Percentiles rank a stretch among this genome's conserved stretches.
These are phyloP conservation scores for Chlamydotis undulata DNA, from an alignment of 2,113 vertebrate genomes.

Conservation along the genomic window DNA sequence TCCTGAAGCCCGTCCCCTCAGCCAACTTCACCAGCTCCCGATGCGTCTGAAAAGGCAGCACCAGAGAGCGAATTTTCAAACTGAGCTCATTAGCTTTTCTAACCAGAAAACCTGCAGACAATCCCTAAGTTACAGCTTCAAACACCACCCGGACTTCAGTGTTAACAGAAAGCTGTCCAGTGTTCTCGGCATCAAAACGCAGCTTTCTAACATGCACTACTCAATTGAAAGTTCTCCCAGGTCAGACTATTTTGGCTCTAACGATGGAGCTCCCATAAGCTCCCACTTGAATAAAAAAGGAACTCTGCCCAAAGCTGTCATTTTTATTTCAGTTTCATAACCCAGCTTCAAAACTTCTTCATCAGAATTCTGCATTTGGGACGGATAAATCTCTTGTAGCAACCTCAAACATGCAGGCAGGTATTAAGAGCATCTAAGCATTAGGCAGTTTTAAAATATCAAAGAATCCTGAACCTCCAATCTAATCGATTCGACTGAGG, in stretches of 20 bases:
- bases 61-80: neutral
- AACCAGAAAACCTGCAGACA: neutral
- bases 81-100: neutral
- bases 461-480: neutral
- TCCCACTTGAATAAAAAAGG: neutral
- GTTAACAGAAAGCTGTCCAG: neutral
- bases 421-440: neutral
- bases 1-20: constrained; percentile 89
- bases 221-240: neutral
- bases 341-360: neutral
- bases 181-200: neutral
- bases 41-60: constrained; percentile 82
- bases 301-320: neutral
- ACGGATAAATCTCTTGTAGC: neutral
- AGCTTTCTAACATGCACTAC: neutral
- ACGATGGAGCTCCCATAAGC: rapidly evolving
- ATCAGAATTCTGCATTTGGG: neutral
- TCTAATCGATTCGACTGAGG: neutral
- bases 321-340: neutral
- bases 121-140: neutral
- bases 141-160: neutral
- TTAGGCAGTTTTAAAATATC: neutral
- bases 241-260: neutral
- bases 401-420: neutral
- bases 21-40: constrained; percentile 90